These are phyloP conservation scores for Lophochroa leadbeateri DNA, from an alignment of 2,113 vertebrate species.

Conservation along the genomic window DNA sequence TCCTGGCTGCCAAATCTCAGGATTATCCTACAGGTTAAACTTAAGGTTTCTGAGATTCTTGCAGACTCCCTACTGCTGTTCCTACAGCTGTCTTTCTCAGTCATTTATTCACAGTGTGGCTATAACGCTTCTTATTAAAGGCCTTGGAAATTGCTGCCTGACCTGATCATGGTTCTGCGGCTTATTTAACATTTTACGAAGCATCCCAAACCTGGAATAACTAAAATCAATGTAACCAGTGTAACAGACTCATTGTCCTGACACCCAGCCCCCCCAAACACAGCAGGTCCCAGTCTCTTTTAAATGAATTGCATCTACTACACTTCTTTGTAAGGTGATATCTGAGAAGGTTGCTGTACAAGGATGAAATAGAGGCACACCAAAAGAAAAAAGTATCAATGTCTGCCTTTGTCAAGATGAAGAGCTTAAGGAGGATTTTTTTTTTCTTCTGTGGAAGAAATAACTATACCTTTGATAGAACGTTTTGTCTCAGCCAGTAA, in stretches of 20 bases:
- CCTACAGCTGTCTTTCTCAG: neutral
- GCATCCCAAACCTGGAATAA: neutral
- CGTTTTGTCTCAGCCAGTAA: neutral
- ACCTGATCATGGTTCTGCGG: neutral
- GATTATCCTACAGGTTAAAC: neutral
- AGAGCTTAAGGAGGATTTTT: neutral
- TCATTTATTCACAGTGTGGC: neutral
- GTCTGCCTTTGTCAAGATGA: neutral
- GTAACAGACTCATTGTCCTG: neutral
- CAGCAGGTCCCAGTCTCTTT: neutral
- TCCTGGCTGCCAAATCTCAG: neutral
- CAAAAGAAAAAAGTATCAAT: neutral
- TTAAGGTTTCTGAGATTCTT: neutral
- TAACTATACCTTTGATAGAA: neutral
- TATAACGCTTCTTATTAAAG: neutral
- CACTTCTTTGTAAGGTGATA: neutral
- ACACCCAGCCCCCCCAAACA: neutral
- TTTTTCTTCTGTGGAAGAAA: conserved; percentile 2
- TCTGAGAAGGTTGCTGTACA: neutral
- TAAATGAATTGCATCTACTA: neutral
- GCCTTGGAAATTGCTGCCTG: neutral
- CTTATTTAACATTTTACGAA: neutral
- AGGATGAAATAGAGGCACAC: neutral
- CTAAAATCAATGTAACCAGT: neutral
- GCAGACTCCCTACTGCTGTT: neutral